Percentiles rank a stretch among this genome's conserved stretches.
These are phyloP conservation scores for Tetragonula clypearis DNA, from an alignment of 1,140 invertebrate species.

Conservation along the genomic window DNA sequence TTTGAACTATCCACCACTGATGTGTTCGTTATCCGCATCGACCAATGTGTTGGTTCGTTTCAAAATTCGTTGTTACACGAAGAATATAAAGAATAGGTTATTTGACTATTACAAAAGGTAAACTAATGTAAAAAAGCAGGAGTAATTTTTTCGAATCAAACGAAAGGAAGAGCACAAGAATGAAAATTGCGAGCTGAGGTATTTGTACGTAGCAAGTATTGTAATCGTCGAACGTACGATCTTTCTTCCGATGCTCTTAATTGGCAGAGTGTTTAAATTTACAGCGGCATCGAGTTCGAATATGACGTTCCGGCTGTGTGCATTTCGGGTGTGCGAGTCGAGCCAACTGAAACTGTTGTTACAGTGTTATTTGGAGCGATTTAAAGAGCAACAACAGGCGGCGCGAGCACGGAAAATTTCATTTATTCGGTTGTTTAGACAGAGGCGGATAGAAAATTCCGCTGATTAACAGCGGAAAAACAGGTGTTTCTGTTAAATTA, in stretches of 20 bases:
- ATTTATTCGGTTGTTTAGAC: background rate
- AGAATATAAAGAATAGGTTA: too few relatives aligned
- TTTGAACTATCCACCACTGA: too few relatives aligned
- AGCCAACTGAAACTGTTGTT: background rate
- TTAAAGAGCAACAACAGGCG: background rate
- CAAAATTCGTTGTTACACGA: too few relatives aligned
- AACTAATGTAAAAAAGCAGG: too few relatives aligned
- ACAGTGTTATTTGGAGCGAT: background rate
- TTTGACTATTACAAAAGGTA: too few relatives aligned
- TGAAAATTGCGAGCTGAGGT: too few relatives aligned
- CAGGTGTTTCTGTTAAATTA: constrained; percentile 18
- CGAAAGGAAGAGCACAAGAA: too few relatives aligned
- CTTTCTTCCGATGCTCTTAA: background rate
- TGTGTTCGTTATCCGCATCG: too few relatives aligned
- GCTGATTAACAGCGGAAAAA: constrained; percentile 1
- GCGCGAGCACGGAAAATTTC: background rate
- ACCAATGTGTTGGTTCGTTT: too few relatives aligned
- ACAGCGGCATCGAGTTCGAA: too few relatives aligned
- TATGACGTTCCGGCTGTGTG: background rate
- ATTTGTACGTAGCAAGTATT: background rate
- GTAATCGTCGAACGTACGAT: background rate
- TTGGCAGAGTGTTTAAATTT: background rate
- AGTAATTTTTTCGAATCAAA: too few relatives aligned
- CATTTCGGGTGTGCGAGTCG: background rate
- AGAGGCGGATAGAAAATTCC: background rate